Evolutionary conservation across 2,113 vertebrate species (phyloP).

Genomic region (Mustelus asterias): DNA sequence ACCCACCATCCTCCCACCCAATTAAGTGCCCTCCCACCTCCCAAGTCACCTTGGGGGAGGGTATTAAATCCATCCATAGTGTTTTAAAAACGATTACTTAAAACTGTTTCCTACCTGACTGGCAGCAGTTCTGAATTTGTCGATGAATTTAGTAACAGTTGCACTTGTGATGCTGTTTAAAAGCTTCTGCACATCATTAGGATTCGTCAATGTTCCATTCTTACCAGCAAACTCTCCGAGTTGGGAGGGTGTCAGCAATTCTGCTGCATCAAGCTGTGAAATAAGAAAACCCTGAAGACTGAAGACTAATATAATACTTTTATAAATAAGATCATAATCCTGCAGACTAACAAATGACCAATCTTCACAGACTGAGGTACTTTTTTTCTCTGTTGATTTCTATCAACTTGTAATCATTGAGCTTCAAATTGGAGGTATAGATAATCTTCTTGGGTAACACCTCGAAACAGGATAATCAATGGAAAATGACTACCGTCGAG

Average conservation of each 20-base stretch:
- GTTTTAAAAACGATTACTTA: not conserved
- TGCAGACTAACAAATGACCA: not conserved
- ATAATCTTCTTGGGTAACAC: not conserved
- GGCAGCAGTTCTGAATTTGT: conserved; percentile 25
- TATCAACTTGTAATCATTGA: not conserved
- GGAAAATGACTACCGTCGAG: not conserved
- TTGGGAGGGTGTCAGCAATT: conserved; percentile 39
- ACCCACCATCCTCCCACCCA: not conserved
- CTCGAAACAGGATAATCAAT: not conserved
- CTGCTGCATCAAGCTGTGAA: conserved; percentile 36
- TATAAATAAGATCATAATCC: not conserved
- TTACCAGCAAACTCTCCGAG: conserved; percentile 38
- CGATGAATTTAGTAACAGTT: conserved; percentile 33
- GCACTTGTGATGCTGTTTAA: conserved; percentile 29
- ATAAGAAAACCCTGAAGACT: not conserved
- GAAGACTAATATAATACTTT: no score
- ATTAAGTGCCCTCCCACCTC: not conserved
- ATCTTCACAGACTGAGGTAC: not conserved
- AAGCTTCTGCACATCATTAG: conserved; percentile 16
- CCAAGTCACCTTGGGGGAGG: no score
- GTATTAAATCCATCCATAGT: not conserved
- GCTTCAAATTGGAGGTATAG: no score
- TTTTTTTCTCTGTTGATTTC: not conserved
- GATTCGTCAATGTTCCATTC: conserved; percentile 19
- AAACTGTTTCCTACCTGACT: not conserved